Conservation (phyloP, 2,888 invertebrate species). For the Noctua janthe region DNA sequence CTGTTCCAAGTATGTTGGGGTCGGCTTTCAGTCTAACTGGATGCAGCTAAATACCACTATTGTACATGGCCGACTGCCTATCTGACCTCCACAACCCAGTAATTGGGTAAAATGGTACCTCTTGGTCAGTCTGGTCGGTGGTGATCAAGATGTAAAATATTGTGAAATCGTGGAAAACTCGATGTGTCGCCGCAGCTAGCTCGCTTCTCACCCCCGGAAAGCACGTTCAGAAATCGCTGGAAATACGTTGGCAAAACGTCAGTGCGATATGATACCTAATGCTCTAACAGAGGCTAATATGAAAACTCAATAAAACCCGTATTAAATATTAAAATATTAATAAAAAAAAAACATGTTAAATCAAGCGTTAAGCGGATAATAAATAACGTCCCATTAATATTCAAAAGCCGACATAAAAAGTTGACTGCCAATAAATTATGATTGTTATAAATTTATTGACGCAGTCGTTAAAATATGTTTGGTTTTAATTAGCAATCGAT, state of each 20-base stretch:
- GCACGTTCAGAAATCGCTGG: not conserved
- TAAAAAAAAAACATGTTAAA: conserved; percentile 62
- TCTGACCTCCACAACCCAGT: not conserved
- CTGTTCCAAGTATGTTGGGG: not conserved
- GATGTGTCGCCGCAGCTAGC: no score
- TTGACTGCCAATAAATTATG: conserved; percentile 77
- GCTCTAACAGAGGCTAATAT: conserved; percentile 45
- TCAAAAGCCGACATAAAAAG: conserved; percentile 76
- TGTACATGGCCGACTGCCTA: not conserved
- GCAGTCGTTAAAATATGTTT: conserved; percentile 77
- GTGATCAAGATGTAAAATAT: not conserved
- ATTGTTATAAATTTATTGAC: conserved; percentile 77
- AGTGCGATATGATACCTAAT: not conserved
- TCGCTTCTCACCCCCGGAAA: not conserved
- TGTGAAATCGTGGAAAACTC: not conserved
- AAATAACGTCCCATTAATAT: conserved; percentile 76
- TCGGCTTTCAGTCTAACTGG: not conserved
- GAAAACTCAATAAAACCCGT: conserved; percentile 56
- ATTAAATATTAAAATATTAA: conserved; percentile 58
- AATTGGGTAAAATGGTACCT: not conserved
- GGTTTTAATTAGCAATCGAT: conserved; percentile 76
- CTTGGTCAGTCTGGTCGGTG: not conserved
- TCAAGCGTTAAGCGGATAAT: conserved; percentile 67
- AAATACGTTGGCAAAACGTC: not conserved
- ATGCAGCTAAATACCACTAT: not conserved